A percentile compares a stretch with the other conserved stretches of the same genome.
phyloP scores from a whole-genome alignment of 2,888 invertebrate genomes.

The Palloptera scutellata region DNA sequence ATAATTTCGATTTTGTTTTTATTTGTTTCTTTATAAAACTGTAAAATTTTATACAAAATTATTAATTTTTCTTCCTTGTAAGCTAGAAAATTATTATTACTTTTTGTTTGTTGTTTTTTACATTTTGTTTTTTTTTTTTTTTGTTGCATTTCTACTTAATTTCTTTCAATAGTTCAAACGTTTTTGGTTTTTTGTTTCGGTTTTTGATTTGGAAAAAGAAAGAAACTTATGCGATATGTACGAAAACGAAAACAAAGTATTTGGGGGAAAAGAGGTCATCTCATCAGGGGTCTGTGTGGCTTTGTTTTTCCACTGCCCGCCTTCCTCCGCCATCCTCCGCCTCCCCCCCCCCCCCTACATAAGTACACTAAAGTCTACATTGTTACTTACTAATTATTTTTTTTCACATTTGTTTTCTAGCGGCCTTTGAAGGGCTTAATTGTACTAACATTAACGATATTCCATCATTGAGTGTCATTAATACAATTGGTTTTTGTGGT shows the following conservation, averaged over 20 bases:
- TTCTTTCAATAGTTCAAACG: constrained; percentile 14
- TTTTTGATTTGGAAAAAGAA: background rate
- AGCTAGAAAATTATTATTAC: constrained; percentile 3
- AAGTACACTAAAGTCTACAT: background rate
- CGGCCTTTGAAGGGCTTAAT: constrained; percentile 57
- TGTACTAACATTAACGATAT: background rate
- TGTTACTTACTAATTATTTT: constrained; percentile 1
- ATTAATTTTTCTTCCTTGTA: constrained; percentile 10
- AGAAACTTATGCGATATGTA: constrained; percentile 17
- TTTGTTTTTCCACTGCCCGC: background rate
- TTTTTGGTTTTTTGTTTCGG: background rate
- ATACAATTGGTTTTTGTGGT: background rate
- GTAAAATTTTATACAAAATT: constrained; percentile 31
- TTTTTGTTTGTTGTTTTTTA: too few species aligned
- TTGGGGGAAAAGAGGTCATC: constrained; percentile 21
- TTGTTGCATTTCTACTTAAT: too few species aligned
- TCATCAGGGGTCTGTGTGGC: background rate
- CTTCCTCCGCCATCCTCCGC: background rate
- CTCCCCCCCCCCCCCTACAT: background rate
- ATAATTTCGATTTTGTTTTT: too few species aligned
- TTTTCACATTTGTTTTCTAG: constrained; percentile 45
- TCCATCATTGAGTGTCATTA: background rate
- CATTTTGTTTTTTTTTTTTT: background rate
- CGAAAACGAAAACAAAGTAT: constrained; percentile 31
- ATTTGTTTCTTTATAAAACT: background rate